Evolutionary conservation across 2,888 invertebrate genomes (phyloP).

Genomic region (Eumerus sabulonum): DNA sequence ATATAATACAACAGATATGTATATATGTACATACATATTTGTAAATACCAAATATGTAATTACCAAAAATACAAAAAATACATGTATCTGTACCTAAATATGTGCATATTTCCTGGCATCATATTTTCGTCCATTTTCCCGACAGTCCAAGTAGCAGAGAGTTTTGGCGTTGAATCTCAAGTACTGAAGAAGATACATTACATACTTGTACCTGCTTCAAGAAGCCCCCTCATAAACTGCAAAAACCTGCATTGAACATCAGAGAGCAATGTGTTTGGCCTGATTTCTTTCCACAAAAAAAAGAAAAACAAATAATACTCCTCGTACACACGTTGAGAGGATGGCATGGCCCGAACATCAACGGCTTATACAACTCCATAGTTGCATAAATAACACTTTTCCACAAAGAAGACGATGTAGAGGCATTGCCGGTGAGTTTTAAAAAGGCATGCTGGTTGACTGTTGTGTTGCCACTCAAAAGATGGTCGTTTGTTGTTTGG

Average conservation of each 20-base stretch:
- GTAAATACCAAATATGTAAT: no score
- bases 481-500: slow-evolving; percentile 52
- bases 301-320: slow-evolving; percentile 7
- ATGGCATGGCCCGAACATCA: slow-evolving; percentile 34
- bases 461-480: slow-evolving; percentile 65
- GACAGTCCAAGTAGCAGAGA: no score
- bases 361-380: slow-evolving; percentile 40
- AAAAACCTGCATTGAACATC: slow-evolving; percentile 41
- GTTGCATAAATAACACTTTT: slow-evolving; percentile 65
- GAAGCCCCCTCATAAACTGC: slow-evolving; percentile 47
- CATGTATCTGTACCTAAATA: no score
- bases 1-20: no score
- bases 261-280: slow-evolving; percentile 15
- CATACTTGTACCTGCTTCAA: slow-evolving; percentile 20
- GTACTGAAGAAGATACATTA: slow-evolving; percentile 11
- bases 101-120: no score
- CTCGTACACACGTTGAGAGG: slow-evolving; percentile 6
- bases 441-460: slow-evolving; percentile 55
- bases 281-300: slow-evolving; percentile 17
- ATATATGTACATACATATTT: no score
- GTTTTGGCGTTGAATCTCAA: neutral
- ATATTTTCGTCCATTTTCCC: no score
- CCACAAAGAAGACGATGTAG: slow-evolving; percentile 50
- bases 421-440: slow-evolving; percentile 46
- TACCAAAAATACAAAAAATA: no score